Evolutionary conservation across 1,140 invertebrate genomes (phyloP).

Genomic region (Philaenus spumarius): DNA sequence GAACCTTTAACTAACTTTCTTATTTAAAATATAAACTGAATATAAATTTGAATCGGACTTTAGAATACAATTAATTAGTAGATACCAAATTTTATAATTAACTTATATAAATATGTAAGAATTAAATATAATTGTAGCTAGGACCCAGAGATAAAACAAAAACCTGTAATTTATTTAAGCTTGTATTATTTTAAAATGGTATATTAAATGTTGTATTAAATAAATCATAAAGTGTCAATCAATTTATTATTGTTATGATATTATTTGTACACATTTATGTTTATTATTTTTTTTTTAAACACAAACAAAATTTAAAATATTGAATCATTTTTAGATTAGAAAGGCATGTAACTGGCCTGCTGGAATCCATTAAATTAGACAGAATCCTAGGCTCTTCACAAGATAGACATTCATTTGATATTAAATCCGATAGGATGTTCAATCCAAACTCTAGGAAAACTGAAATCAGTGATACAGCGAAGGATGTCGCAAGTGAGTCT

Average conservation of each 20-base stretch:
- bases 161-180: slow-evolving; percentile 21
- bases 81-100: too few species aligned
- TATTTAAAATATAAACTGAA: too few species aligned
- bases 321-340: slow-evolving; percentile 6
- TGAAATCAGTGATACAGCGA: too few species aligned
- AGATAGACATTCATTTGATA: slow-evolving; percentile 14
- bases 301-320: not conserved
- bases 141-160: slow-evolving; percentile 37
- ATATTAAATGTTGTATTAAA: slow-evolving; percentile 2
- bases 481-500: too few species aligned
- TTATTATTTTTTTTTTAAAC: not conserved
- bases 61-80: too few species aligned
- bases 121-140: slow-evolving; percentile 35
- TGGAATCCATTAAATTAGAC: slow-evolving; percentile 18
- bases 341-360: slow-evolving; percentile 16
- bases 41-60: too few species aligned
- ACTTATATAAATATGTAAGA: too few species aligned
- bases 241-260: not conserved
- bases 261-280: not conserved
- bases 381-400: slow-evolving; percentile 12
- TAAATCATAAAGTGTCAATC: not conserved
- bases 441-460: too few species aligned
- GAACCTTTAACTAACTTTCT: too few species aligned
- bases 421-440: not conserved
- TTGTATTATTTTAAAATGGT: too few species aligned